Evolutionary conservation across 2,888 invertebrate genomes (phyloP).

Genomic region (Germaria angustata): DNA sequence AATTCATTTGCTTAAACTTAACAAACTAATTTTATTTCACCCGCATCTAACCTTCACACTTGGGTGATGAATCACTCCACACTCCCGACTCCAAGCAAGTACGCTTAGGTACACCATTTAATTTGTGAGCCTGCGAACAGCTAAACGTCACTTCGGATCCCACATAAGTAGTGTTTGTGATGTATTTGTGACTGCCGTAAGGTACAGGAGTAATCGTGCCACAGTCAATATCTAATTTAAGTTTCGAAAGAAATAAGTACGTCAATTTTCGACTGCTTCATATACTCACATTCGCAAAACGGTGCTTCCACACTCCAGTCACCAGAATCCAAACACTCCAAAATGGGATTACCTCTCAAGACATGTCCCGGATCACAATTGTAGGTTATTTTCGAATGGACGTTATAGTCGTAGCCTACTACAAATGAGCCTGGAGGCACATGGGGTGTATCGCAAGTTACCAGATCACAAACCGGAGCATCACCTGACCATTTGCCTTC

Average conservation of each 20-base stretch:
- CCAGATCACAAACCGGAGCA: conserved; percentile 92
- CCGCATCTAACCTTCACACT: conserved; percentile 85
- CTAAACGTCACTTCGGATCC: conserved; percentile 90
- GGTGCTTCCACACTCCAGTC: conserved; percentile 92
- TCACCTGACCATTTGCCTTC: conserved; percentile 94
- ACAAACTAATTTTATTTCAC: background rate
- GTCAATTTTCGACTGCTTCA: background rate
- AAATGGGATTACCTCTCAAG: conserved; percentile 86
- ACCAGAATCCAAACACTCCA: conserved; percentile 87
- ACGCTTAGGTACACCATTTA: conserved; percentile 87
- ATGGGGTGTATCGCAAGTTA: conserved; percentile 92
- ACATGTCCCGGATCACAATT: conserved; percentile 92
- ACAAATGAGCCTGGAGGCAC: conserved; percentile 92
- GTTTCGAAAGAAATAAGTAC: background rate
- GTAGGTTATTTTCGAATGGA: conserved; percentile 92
- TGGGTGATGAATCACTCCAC: conserved; percentile 92
- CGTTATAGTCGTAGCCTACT: conserved; percentile 93
- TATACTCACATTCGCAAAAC: conserved; percentile 88
- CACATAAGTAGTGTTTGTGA: conserved; percentile 89
- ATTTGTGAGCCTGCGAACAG: conserved; percentile 89
- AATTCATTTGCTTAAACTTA: background rate
- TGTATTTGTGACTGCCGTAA: conserved; percentile 88
- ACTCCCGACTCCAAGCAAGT: conserved; percentile 87
- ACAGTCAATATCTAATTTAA: conserved; percentile 89
- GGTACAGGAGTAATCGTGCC: conserved; percentile 90